Conservation (phyloP, 2,113 vertebrate genomes). For the Drymodes brunneopygia region DNA sequence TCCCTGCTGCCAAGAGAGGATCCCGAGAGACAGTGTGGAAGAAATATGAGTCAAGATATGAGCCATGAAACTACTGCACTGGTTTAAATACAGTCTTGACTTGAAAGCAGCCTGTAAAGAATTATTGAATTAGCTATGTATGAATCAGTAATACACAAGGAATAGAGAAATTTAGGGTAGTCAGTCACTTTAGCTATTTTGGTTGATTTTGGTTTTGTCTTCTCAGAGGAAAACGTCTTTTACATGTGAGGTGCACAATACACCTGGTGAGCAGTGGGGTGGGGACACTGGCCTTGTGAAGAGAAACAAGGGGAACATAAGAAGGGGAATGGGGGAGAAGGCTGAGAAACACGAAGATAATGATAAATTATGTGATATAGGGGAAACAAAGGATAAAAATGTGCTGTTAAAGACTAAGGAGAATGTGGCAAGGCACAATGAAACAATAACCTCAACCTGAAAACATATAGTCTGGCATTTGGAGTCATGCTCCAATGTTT, state of each 20-base stretch:
- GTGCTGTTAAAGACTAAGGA: not conserved
- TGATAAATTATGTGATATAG: not conserved
- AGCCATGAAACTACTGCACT: not conserved
- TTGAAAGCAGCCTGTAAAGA: not conserved
- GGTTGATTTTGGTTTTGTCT: not conserved
- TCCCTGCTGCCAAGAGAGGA: not conserved
- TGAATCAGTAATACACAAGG: not conserved
- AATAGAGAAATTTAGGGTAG: not conserved
- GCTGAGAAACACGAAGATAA: not conserved
- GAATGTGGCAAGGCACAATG: not conserved
- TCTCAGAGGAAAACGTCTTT: not conserved
- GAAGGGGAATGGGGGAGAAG: not conserved
- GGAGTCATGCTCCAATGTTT: not conserved
- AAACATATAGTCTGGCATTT: not conserved
- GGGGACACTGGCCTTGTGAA: not conserved
- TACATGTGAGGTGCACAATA: not conserved
- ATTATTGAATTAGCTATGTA: not conserved
- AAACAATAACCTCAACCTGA: not conserved
- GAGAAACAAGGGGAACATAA: not conserved
- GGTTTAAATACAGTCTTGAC: fast-evolving
- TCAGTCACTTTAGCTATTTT: not conserved
- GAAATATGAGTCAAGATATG: not conserved
- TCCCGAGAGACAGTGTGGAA: not conserved
- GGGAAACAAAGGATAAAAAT: not conserved
- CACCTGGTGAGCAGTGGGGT: not conserved